These are phyloP conservation scores for Hemiprocne comata DNA, from an alignment of 2,113 vertebrate genomes.

Conservation along the genomic window DNA sequence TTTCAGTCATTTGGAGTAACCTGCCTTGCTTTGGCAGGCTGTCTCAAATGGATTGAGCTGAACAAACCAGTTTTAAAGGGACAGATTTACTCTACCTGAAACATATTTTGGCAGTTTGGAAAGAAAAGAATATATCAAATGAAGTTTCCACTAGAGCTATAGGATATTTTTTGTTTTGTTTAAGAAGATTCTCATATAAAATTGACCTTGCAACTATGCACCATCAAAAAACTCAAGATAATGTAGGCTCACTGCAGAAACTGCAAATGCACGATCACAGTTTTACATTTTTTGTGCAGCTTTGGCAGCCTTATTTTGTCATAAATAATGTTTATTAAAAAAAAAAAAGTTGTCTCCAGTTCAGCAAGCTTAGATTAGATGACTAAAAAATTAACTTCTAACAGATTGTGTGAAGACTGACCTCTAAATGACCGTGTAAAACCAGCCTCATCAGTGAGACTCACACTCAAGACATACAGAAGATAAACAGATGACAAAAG, in stretches of 20 bases:
- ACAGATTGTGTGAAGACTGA: background rate
- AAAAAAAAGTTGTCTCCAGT: background rate
- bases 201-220: background rate
- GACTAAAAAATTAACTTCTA: background rate
- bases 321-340: background rate
- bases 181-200: constrained; percentile 32
- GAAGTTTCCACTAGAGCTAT: background rate
- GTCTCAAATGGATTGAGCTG: background rate
- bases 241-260: constrained; percentile 26
- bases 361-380: background rate
- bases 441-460: background rate
- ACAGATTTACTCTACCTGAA: background rate
- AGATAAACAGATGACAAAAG: background rate
- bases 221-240: background rate
- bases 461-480: background rate
- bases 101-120: background rate
- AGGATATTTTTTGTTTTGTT: background rate
- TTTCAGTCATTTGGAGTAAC: background rate
- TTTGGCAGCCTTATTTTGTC: constrained; percentile 8
- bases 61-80: background rate
- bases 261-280: background rate
- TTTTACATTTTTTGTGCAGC: constrained; percentile 23
- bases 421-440: background rate
- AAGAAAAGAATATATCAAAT: background rate
- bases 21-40: background rate